Evolutionary conservation across 2,888 invertebrate species (phyloP).

Genomic region (Cheilosia soror): DNA sequence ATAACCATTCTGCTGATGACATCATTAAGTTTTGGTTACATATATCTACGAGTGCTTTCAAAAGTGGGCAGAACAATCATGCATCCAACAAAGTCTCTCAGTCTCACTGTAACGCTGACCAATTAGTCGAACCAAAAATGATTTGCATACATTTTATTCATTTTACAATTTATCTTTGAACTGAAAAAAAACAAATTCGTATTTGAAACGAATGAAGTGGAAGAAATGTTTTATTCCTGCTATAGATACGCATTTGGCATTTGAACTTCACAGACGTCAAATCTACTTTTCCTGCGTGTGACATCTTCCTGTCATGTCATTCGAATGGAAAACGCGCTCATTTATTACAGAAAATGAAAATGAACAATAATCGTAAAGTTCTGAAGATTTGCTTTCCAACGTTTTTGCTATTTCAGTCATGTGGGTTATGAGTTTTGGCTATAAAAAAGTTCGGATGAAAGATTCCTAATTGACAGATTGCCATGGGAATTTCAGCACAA

Average conservation of each 20-base stretch:
- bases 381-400: background rate
- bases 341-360: background rate
- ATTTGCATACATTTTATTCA: background rate
- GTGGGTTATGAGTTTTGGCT: background rate
- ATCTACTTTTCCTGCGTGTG: too few species aligned
- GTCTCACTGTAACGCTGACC: background rate
- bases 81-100: background rate
- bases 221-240: too few species aligned
- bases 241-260: too few species aligned
- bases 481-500: constrained; percentile 12
- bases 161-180: background rate
- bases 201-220: background rate
- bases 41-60: background rate
- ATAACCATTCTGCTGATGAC: constrained; percentile 1
- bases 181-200: background rate
- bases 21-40: constrained; percentile 31
- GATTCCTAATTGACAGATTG: constrained; percentile 6
- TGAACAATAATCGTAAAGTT: constrained; percentile 7
- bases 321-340: background rate
- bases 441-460: background rate
- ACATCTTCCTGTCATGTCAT: background rate
- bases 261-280: too few species aligned
- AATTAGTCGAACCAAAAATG: background rate
- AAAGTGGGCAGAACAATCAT: background rate
- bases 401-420: background rate